These are phyloP conservation scores for Drosophila eohydei DNA, from an alignment of 2,888 invertebrate species.

Conservation along the genomic window DNA sequence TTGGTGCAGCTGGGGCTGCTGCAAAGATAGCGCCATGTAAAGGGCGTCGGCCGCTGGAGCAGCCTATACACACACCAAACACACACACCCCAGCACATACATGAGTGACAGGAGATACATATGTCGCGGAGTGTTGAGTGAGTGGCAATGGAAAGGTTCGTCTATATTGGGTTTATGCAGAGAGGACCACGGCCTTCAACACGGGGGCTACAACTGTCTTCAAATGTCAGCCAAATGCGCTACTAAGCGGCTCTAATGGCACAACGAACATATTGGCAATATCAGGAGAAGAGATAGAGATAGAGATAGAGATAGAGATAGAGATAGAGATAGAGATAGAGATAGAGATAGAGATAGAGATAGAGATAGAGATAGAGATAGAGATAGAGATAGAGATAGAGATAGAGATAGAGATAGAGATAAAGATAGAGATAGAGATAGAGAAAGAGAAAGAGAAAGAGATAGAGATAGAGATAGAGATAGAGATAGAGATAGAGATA, in stretches of 20 bases:
- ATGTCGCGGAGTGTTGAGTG: conserved; percentile 58
- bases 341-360: neutral
- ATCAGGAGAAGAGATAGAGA: neutral
- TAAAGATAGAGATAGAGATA: neutral
- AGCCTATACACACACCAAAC: conserved; percentile 32
- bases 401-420: neutral
- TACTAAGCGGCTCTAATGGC: conserved; percentile 20
- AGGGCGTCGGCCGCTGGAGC: conserved; percentile 38
- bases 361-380: neutral
- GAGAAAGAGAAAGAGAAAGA: neutral
- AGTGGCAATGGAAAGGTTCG: conserved; percentile 49
- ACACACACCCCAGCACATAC: conserved; percentile 14
- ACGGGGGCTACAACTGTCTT: conserved; percentile 33
- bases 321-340: neutral
- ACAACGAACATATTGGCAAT: neutral
- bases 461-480: neutral
- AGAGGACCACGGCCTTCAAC: conserved; percentile 7
- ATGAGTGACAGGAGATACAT: conserved; percentile 54
- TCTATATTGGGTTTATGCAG: conserved; percentile 42
- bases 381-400: neutral
- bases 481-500: neutral
- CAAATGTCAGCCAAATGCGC: conserved; percentile 36
- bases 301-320: neutral
- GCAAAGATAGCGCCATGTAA: conserved; percentile 24
- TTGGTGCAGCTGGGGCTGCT: conserved; percentile 35